Evolutionary conservation across 1,140 invertebrate genomes (phyloP).

Genomic region (Eupristina koningsbergeri): DNA sequence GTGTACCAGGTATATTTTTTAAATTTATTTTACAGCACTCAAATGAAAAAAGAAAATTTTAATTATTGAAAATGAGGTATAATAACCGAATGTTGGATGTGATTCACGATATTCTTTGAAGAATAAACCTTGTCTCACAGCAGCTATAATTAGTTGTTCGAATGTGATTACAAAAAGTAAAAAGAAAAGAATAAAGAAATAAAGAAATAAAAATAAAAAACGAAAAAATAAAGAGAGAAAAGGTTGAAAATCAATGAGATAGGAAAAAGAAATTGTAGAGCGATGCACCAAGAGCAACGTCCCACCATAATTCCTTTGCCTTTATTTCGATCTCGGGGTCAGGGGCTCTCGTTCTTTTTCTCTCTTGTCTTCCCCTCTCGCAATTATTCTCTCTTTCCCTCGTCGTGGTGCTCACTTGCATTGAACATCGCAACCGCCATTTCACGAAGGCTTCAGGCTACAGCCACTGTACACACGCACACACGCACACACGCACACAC

Average conservation of each 20-base stretch:
- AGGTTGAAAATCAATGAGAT: not conserved
- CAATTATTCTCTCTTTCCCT: not conserved
- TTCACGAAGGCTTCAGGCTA: constrained; percentile 19
- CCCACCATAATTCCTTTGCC: constrained; percentile 37
- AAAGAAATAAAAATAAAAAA: too few relatives aligned
- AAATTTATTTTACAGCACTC: too few relatives aligned
- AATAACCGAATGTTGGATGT: too few relatives aligned
- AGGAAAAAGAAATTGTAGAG: not conserved
- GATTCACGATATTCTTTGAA: too few relatives aligned
- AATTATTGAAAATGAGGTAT: not conserved
- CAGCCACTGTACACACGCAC: not conserved
- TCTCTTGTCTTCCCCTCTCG: not conserved
- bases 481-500: not conserved
- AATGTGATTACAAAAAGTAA: not conserved
- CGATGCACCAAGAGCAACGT: constrained; percentile 42
- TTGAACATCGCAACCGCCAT: constrained; percentile 38
- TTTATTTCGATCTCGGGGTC: constrained; percentile 50
- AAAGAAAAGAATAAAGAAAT: too few relatives aligned
- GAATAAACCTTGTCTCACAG: not conserved
- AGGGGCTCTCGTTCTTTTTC: constrained; percentile 26
- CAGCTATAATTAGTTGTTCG: not conserved
- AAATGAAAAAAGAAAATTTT: not conserved
- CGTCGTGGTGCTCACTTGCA: not conserved
- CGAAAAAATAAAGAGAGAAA: not conserved
- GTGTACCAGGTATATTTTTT: too few relatives aligned